Evolutionary conservation across 2,888 invertebrate genomes (phyloP).

Genomic region (Meteorus cinctellus): DNA sequence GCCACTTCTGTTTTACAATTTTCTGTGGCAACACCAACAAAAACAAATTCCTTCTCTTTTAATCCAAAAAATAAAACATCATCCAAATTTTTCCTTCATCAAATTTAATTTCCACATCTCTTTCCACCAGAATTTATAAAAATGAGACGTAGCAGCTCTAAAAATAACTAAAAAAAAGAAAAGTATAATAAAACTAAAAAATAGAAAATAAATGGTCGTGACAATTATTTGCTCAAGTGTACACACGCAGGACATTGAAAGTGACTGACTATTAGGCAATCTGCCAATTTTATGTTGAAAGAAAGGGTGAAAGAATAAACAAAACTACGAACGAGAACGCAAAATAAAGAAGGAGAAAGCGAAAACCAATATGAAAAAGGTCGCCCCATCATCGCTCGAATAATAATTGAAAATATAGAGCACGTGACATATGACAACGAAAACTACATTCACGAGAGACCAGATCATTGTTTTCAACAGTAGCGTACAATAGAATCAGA

Average conservation of each 20-base stretch:
- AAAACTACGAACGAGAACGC: neutral
- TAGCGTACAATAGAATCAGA: slow-evolving; percentile 69
- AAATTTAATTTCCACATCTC: no score
- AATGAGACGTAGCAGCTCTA: no score
- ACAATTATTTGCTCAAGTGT: neutral
- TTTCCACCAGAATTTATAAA: no score
- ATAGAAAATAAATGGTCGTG: no score
- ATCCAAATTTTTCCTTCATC: no score
- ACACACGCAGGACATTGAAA: neutral
- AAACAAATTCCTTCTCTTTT: no score
- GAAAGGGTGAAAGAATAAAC: neutral
- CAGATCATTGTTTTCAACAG: slow-evolving; percentile 57
- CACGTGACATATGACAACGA: slow-evolving; percentile 67
- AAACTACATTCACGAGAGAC: slow-evolving; percentile 45
- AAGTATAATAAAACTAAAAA: no score
- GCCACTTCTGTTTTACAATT: no score
- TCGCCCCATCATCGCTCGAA: slow-evolving; percentile 49
- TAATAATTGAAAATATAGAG: slow-evolving; percentile 53
- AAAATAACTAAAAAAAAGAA: no score
- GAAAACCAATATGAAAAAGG: neutral
- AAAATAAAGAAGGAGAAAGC: neutral
- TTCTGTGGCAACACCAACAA: no score
- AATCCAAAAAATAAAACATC: no score
- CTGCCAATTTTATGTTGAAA: slow-evolving; percentile 66
- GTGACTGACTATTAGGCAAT: slow-evolving; percentile 58